Evolutionary conservation across 2,888 invertebrate species (phyloP), one percentile per base, ranked within the genome.

Genomic region (Ophion costatus): DNA sequence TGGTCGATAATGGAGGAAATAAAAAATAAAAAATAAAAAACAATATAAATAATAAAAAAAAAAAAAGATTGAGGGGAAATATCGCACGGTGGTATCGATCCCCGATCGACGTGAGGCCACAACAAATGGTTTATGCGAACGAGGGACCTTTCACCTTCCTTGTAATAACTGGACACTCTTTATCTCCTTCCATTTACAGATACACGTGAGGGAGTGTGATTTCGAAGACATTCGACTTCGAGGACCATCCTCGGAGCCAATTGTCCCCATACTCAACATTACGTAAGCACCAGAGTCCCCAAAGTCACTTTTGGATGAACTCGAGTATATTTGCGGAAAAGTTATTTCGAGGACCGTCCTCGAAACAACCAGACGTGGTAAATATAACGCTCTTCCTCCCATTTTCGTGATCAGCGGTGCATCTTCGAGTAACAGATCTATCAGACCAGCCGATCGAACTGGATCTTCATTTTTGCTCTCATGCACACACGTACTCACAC

Each of bases 121-220:
- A 90, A 90, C 92, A 93, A 93, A 92, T 93, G 93, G 91, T 93
- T 93, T 93, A 93, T 93, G 93, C 91, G 93, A 93, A 89, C 91
- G 90, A 90, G 90, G 91, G 91, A 93, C 89, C 76, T 82, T 61
- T 82, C 61, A 78, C 67, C 73, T 69, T 14, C 59, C 76, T 89
- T 87, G 92, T 93, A 93, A 93, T 93, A 93, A 93, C 92, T 88
- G 91, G 89, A 87, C 64, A 67, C 86, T 86, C 85, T 80, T 51
- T 51, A 51, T 51, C 51, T 51, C 4, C 51, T 4, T 17, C 17
- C 51, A 17, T 14, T 11, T 51, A 51, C 17, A 51, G 51, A 38
- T 38, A 38, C 7, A 38, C 9, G 38, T 38, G 9, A 38, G 51
- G 1, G 11, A 17, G 5, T 4, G 51, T 17, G 51, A 51, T 51